Base-by-base conservation (phyloP, 2,888 invertebrate genomes). In the Melanostoma scalare region DNA sequence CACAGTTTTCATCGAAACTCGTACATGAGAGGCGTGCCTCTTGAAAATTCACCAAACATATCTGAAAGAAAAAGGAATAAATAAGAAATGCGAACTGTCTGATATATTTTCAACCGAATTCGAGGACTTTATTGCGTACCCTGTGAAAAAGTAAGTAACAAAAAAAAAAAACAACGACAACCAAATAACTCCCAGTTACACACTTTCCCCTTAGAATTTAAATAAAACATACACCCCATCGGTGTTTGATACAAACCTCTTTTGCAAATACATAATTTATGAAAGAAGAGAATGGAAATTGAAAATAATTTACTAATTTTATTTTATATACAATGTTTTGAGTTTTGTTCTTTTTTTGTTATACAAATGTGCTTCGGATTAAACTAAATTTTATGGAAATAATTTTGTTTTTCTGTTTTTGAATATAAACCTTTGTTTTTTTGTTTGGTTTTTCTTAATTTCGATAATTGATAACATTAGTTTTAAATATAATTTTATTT, bases 61-160 rank as follows among this genome's bases (percentile, higher is more conserved):
- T 35, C 63, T 50, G n/a, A 3, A 4, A 20, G 55, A 68, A 63
- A 73, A 20, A 35, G 69, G 73, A 63, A 79, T 48, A 84, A 75
- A 84, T 84, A 79, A 84, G 30, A 84, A 79, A 74, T 71, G 71
- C 74, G 65, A 38, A 61, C 55, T 78, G 58, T 63, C 38, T 79
- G 84, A 79, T 84, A 84, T 79, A 84, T 74, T 78, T 84, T 74
- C 71, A 84, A 84, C 73, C 69, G 79, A 71, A 84, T 71, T 74
- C 69, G 73, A 74, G 82, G 74, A 74, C 78, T 84, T 84, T 79
- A 84, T 84, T 79, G 79, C 84, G 40, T 79, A 84, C 71, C 84
- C 84, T 84, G 78, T 78, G 69, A 79, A 48, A 53, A 78, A 71
- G 53, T 50, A 65, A 56, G 42, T 56, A 20, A 10, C 40, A 8